Base-by-base conservation (phyloP, 2,113 vertebrate species). In the Carollia perspicillata region DNA sequence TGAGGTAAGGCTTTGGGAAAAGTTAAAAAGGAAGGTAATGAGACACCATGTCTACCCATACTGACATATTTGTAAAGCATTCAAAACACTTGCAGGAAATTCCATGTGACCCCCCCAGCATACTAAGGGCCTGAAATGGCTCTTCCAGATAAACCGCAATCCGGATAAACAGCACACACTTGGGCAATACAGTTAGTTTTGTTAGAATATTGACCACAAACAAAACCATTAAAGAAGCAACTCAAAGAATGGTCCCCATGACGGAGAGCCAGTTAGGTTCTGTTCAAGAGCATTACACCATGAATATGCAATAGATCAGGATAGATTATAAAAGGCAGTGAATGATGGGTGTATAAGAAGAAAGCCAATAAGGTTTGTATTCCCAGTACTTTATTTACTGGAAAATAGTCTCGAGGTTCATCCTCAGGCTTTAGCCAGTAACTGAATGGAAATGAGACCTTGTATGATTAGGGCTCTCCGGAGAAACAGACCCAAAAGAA, bases 21-120 rank as follows among this genome's bases (percentile, higher is more conserved):
- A 94, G 72, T 51, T 83, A 35, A 91, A 91, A 95, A 97, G 86
- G 88, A 95, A 95, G 92, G 86, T n/a, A 89, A 28, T 49, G 92
- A 93, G 88, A 85, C 44, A 55, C 53, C 88, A 37, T 40, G 60
- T 40, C 68, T 58, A 55, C 44, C 88, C 40, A 47, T 1, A n/a
- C 92, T 53, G 84, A 90, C 84, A 33, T 69, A 88, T 81, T 44
- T 85, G 72, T 88, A 88, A 88, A 96, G 60, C 35, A 72, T 49
- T 79, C 51, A 0, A 85, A 90, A 77, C 91, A 47, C 58, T 33
- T 84, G 58, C 6, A n/a, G 72, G 77, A 96, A 86, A 94, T 63
- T 72, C 53, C 53, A 49, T 5, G 0, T 2, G 47, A 88, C 28
- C 80, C 53, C 53, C 51, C 49, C 77, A 63, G 33, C 35, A 58